Evolutionary conservation across 2,797 vertebrate genomes (phyloP).

Genomic region (Ammospiza maritima): DNA sequence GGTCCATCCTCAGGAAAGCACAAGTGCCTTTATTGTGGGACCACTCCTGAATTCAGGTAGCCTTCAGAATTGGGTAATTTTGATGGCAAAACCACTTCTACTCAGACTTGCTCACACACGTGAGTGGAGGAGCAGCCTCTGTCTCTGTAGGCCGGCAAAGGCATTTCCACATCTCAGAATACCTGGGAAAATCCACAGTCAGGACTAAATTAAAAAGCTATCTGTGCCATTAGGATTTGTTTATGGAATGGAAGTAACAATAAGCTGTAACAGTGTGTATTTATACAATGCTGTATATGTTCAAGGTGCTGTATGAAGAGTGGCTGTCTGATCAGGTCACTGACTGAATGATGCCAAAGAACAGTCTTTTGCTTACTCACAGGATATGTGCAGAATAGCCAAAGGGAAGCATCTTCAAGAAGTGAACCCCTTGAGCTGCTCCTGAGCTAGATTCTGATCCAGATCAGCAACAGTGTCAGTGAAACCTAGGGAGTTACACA

Average conservation of each 20-base stretch:
- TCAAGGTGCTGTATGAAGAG: background rate
- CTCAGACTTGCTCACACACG: accelerated
- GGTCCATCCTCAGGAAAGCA: background rate
- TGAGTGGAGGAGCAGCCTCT: background rate
- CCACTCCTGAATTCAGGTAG: background rate
- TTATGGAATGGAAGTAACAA: background rate
- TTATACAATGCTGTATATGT: background rate
- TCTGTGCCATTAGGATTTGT: background rate
- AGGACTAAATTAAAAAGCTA: background rate
- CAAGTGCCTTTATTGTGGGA: background rate
- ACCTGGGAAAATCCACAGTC: background rate
- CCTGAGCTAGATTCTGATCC: background rate
- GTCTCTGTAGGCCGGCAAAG: accelerated
- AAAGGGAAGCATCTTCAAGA: accelerated
- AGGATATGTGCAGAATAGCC: background rate
- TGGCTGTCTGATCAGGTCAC: background rate
- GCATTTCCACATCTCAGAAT: background rate
- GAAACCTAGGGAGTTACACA: accelerated
- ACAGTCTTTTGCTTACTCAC: background rate
- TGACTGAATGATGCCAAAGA: background rate
- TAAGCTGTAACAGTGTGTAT: background rate
- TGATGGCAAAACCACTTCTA: background rate
- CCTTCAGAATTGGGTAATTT: background rate
- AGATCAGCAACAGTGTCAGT: background rate
- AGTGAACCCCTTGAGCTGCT: background rate